Evolutionary conservation across 2,888 invertebrate genomes (phyloP).

Genomic region (Alloplasta piceator): DNA sequence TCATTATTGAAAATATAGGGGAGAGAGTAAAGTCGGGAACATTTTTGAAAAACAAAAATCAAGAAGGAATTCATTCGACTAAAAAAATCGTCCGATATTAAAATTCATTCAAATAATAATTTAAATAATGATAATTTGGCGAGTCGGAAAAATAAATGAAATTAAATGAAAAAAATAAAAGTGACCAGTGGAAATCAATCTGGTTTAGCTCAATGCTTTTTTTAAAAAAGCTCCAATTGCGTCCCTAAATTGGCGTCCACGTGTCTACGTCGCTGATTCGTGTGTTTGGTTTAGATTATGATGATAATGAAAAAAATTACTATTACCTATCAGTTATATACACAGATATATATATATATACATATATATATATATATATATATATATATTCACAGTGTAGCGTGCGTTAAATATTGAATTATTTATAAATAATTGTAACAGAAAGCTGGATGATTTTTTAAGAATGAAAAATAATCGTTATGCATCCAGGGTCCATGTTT

Average conservation of each 20-base stretch:
- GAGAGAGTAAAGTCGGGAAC: background rate
- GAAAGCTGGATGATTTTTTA: slow-evolving; percentile 47
- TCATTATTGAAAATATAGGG: slow-evolving; percentile 49
- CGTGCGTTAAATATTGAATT: slow-evolving; percentile 62
- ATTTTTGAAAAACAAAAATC: slow-evolving; percentile 45
- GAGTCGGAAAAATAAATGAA: slow-evolving; percentile 5
- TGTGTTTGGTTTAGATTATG: slow-evolving; percentile 69
- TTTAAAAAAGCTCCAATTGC: slow-evolving; percentile 73
- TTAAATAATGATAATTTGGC: slow-evolving; percentile 20
- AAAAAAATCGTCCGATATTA: slow-evolving; percentile 24
- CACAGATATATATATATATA: slow-evolving; percentile 48
- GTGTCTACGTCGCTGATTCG: slow-evolving; percentile 73
- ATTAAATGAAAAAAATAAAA: slow-evolving; percentile 5
- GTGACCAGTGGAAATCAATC: slow-evolving; percentile 32
- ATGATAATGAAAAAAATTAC: slow-evolving; percentile 63
- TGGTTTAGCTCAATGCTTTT: slow-evolving; percentile 74
- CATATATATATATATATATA: slow-evolving; percentile 35
- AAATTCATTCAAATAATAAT: slow-evolving; percentile 14
- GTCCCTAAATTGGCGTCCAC: slow-evolving; percentile 71
- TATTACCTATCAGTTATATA: slow-evolving; percentile 53
- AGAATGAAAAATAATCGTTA: slow-evolving; percentile 40
- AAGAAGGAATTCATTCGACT: slow-evolving; percentile 71
- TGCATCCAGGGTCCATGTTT: slow-evolving; percentile 52
- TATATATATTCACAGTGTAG: slow-evolving; percentile 46
- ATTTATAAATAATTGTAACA: slow-evolving; percentile 59